Conservation (phyloP, 2,113 vertebrate species). For the Cavia porcellus region DNA sequence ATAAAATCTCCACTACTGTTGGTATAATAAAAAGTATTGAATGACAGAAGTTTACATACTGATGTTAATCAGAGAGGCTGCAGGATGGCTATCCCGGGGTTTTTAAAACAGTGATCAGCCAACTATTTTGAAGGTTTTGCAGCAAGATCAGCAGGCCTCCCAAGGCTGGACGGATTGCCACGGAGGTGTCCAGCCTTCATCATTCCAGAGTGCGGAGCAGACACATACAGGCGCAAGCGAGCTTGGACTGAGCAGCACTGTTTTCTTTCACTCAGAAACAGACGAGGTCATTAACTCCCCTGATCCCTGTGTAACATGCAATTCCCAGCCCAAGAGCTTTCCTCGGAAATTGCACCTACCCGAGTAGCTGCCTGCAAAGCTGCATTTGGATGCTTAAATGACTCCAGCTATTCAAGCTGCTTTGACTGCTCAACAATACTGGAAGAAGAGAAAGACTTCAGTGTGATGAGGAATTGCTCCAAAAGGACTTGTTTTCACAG, state of each 20-base stretch:
- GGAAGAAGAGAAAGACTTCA: background rate
- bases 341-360: conserved; percentile 28
- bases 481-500: background rate
- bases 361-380: background rate
- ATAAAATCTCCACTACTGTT: background rate
- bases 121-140: background rate
- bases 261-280: background rate
- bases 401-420: background rate
- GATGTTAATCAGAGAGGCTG: background rate
- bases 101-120: background rate
- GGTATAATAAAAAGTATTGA: background rate
- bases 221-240: background rate
- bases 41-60: background rate
- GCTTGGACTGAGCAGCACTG: background rate
- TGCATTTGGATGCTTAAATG: background rate
- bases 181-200: fast-evolving
- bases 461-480: background rate
- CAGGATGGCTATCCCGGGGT: background rate
- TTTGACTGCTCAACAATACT: background rate
- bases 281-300: background rate
- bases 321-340: background rate
- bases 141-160: background rate
- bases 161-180: background rate
- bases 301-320: background rate
- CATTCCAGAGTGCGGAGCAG: background rate